phyloP scores from a whole-genome alignment of 2,797 vertebrate species.

The Ambastaia sidthimunki region DNA sequence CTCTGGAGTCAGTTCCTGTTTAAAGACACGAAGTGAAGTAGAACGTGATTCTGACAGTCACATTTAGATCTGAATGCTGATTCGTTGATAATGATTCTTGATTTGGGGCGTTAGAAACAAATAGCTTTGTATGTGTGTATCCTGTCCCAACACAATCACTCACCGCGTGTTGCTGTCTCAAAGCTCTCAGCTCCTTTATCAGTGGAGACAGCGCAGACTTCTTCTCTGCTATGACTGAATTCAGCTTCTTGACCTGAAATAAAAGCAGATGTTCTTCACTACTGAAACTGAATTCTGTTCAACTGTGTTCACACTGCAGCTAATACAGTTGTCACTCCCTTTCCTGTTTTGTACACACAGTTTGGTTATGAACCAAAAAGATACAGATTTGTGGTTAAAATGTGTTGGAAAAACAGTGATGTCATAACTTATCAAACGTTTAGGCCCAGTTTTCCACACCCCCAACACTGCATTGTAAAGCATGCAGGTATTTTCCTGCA shows the following conservation, averaged over 20 bases:
- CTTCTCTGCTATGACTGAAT: conserved; percentile 87
- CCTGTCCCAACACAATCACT: conserved; percentile 58
- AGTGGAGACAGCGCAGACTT: conserved; percentile 91
- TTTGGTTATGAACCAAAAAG: neutral
- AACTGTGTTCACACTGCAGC: neutral
- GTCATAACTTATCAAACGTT: neutral
- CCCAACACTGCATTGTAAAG: neutral
- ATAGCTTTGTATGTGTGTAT: conserved; percentile 17
- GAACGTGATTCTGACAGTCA: neutral
- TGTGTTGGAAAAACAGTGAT: neutral
- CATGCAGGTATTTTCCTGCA: neutral
- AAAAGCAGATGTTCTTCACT: conserved; percentile 6
- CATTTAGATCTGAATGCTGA: conserved; percentile 7
- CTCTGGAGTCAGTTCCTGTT: conserved; percentile 90
- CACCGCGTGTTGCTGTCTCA: conserved; percentile 90
- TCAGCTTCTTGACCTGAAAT: conserved; percentile 90
- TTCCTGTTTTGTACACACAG: too few species aligned
- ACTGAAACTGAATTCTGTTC: neutral
- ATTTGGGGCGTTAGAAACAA: conserved; percentile 22
- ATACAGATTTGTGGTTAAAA: too few species aligned
- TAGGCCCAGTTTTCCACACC: neutral
- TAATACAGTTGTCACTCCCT: neutral
- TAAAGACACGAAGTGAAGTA: conserved; percentile 12
- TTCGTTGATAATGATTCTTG: conserved; percentile 8
- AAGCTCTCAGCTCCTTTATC: conserved; percentile 91